phyloP scores from a whole-genome alignment of 2,113 vertebrate species.

The Vulpes vulpes region DNA sequence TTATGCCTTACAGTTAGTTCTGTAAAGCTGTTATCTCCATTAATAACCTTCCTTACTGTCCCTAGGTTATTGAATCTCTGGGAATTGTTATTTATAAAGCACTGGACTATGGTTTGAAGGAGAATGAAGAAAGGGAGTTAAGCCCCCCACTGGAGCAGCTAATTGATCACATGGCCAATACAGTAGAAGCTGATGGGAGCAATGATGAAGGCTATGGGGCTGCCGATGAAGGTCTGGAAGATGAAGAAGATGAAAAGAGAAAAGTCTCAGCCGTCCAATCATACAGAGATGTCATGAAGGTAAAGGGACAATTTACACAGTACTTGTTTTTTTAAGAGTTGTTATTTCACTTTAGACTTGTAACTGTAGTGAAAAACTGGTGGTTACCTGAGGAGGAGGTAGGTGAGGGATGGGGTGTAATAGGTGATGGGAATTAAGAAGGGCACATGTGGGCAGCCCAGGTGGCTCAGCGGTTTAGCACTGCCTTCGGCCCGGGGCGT shows the following conservation, averaged over 20 bases:
- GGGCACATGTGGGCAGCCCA: too few relatives aligned
- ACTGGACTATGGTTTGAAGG: slow-evolving; percentile 98
- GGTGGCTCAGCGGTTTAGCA: too few relatives aligned
- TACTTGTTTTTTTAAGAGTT: background rate
- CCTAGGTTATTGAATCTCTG: slow-evolving; percentile 95
- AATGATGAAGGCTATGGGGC: slow-evolving; percentile 97
- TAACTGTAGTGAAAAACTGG: background rate
- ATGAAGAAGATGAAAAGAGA: slow-evolving; percentile 86
- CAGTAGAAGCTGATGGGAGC: slow-evolving; percentile 90
- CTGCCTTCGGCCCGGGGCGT: too few relatives aligned
- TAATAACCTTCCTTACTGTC: slow-evolving; percentile 57
- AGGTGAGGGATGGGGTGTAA: background rate
- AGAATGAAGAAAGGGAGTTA: slow-evolving; percentile 97
- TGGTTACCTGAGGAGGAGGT: background rate
- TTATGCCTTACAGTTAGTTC: background rate
- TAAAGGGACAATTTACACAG: slow-evolving; percentile 77
- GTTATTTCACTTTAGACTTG: background rate
- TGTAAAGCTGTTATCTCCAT: background rate
- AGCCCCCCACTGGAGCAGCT: slow-evolving; percentile 97
- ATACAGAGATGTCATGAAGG: slow-evolving; percentile 96
- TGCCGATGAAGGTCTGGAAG: slow-evolving; percentile 94
- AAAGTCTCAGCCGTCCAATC: slow-evolving; percentile 87
- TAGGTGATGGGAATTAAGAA: background rate
- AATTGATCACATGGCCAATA: slow-evolving; percentile 97
- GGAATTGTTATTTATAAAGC: slow-evolving; percentile 99